Evolutionary conservation across 1,140 invertebrate genomes (phyloP).

Genomic region (Lepidostoma basale): DNA sequence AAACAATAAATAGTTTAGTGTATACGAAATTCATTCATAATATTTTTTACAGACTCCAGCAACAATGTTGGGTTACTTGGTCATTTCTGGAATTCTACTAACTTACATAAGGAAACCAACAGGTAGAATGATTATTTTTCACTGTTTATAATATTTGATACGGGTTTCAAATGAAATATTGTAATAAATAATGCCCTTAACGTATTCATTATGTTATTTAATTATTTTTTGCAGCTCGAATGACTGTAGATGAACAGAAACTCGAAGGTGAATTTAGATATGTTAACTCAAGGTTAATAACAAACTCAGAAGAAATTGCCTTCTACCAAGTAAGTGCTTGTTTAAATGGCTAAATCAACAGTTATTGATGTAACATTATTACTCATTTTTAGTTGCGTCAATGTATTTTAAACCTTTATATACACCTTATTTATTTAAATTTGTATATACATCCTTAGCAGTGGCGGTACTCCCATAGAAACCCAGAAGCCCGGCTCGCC

Average conservation of each 20-base stretch:
- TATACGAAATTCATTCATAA: no score
- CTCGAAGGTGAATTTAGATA: conserved; percentile 97
- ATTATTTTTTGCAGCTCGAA: conserved; percentile 54
- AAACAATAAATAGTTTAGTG: no score
- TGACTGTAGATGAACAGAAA: conserved; percentile 94
- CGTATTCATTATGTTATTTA: neutral
- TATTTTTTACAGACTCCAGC: conserved; percentile 74
- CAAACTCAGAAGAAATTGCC: conserved; percentile 97
- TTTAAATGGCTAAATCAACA: no score
- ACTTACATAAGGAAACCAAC: conserved; percentile 85
- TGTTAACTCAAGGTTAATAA: conserved; percentile 94
- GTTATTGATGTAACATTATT: no score
- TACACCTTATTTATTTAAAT: no score
- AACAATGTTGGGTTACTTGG: conserved; percentile 84
- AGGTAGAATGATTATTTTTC: conserved; percentile 62
- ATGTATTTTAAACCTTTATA: no score
- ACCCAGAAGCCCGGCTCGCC: no score
- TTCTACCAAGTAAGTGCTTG: conserved; percentile 75
- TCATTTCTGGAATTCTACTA: conserved; percentile 81
- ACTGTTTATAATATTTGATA: neutral
- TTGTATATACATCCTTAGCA: no score
- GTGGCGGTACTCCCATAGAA: no score
- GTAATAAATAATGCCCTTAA: neutral
- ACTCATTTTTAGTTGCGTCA: no score
- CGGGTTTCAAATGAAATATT: neutral